Conservation (phyloP, 1,140 invertebrate species). For the Brachionus rotundiformis region DNA sequence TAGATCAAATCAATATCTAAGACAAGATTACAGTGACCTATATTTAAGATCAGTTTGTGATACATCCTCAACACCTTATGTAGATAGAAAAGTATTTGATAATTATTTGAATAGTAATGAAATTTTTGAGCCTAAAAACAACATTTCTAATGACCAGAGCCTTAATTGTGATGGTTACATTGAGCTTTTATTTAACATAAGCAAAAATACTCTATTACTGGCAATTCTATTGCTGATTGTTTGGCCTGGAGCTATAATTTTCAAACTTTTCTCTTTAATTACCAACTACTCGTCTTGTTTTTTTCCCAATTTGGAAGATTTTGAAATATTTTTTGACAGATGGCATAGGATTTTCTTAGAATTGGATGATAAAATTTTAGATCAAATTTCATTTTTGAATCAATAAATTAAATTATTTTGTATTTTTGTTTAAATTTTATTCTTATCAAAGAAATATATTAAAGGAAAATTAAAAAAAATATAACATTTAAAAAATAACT, state of each 20-base stretch:
- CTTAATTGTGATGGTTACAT: not conserved
- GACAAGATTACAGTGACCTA: not conserved
- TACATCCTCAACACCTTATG: not conserved
- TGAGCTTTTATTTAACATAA: constrained; percentile 35
- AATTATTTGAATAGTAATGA: not conserved
- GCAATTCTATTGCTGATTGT: not conserved
- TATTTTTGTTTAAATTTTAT: too few relatives aligned
- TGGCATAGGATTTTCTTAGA: constrained; percentile 14
- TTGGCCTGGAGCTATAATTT: not conserved
- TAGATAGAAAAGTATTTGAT: constrained; percentile 11
- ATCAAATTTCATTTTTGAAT: constrained; percentile 43
- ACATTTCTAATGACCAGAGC: not conserved
- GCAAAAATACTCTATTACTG: constrained; percentile 23
- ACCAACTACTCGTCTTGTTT: not conserved
- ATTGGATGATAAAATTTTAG: constrained; percentile 32
- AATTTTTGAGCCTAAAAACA: not conserved
- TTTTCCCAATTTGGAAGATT: constrained; percentile 44
- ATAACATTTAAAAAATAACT: constrained; percentile 29
- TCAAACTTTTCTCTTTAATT: constrained; percentile 18
- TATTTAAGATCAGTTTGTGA: not conserved
- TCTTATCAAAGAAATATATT: not conserved
- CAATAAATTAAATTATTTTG: not conserved
- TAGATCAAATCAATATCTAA: not conserved
- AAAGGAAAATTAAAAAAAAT: constrained; percentile 16
- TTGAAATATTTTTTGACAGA: constrained; percentile 19